phyloP scores from a whole-genome alignment of 1,140 invertebrate genomes.

The Cyclina sinensis region DNA sequence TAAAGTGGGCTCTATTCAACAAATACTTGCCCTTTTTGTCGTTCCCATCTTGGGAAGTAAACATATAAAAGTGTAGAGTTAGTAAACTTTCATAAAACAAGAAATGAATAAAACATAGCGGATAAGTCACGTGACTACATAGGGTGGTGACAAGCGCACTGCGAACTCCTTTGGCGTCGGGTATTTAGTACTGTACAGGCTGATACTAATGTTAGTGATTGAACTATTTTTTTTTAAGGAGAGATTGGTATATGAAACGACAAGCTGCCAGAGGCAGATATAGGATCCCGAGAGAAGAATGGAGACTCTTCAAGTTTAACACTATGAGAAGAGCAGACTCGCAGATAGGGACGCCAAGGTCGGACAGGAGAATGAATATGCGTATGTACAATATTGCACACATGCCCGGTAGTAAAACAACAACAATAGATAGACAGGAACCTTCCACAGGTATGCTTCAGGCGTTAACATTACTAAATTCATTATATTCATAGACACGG shows the following conservation, averaged over 20 bases:
- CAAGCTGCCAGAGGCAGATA: background rate
- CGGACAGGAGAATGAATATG: background rate
- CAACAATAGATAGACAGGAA: background rate
- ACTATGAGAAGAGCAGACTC: background rate
- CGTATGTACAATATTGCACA: conserved; percentile 21
- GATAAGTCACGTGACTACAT: background rate
- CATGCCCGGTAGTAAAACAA: background rate
- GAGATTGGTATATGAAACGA: conserved; percentile 43
- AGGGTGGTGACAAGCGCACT: background rate
- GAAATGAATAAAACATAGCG: background rate
- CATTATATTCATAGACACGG: no score
- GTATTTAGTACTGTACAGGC: no score
- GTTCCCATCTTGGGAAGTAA: no score
- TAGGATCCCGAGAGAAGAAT: conserved; percentile 12
- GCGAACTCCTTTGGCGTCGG: no score
- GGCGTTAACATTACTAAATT: no score
- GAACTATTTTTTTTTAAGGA: conserved; percentile 12
- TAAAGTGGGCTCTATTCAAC: no score
- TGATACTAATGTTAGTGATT: no score
- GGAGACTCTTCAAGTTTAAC: background rate
- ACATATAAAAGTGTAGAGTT: no score
- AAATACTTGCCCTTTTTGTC: no score
- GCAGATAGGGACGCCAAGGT: background rate
- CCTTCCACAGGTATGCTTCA: background rate
- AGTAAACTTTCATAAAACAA: background rate